Base-by-base conservation (phyloP, 2,113 vertebrate genomes). In the Hydrochoerus hydrochaeris region DNA sequence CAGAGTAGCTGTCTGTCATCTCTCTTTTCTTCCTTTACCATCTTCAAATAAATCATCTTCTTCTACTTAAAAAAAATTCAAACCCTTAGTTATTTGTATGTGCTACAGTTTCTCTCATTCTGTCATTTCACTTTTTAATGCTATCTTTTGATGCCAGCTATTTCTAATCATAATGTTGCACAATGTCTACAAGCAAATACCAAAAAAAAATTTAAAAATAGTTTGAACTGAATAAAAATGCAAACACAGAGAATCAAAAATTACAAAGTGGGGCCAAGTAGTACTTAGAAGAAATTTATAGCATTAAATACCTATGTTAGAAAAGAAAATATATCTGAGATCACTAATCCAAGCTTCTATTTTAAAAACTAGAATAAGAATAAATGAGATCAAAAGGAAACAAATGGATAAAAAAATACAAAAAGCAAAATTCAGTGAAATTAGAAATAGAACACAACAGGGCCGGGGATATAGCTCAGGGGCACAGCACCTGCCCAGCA, bases 211-310 rank as follows among this genome's bases (percentile, higher is more conserved):
- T 2, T 60, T 75, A 14, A 0, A 81, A 94, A n/a, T 57, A 82
- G 57, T 91, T 95, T 96, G 30, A 92, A 95, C 16, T 62, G 63
- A 93, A 71, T 82, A 54, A 88, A 88, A 46, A 86, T 14, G 78
- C 38, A 94, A 87, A 62, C 17, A 46, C 49, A 89, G 32, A 38
- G 20, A 49, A 44, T 82, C 35, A 52, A 89, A 85, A 65, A 75
- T 26, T 89, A 52, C 52, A 57, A 28, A 71, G 52, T 24, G 22
- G 35, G 7, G 11, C 2, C 58, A 65, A 75, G 41, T 28, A 75
- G 73, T 26, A 28, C 22, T 75, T 75, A 75, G 22, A 44, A 80
- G 16, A 80, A 80, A 80, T 52, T 80, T 63, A 75, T 41, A 75
- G 41, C 24, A 46, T 28, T 46, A 46, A 75, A 75, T 28, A 13